Evolutionary conservation across 2,888 invertebrate species (phyloP).

Genomic region (Mesoligia furuncula): DNA sequence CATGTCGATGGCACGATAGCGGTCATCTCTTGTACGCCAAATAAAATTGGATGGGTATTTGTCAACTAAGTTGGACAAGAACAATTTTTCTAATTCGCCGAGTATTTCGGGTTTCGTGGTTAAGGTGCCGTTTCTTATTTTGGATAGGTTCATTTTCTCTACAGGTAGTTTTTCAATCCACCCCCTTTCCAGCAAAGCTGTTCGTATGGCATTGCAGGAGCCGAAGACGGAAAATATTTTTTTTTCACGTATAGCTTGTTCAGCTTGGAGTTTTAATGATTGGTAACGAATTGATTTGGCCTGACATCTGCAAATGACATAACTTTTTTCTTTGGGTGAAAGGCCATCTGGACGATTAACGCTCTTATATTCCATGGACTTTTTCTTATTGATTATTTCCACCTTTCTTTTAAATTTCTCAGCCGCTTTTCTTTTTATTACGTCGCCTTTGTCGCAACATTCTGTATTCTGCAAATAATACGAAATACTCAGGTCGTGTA

Average conservation of each 20-base stretch:
- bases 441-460: conserved; percentile 52
- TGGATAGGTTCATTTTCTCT: conserved; percentile 81
- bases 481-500: conserved; percentile 3
- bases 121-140: conserved; percentile 76
- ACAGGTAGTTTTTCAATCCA: conserved; percentile 93
- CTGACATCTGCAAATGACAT: conserved; percentile 81
- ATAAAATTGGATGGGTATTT: conserved; percentile 82
- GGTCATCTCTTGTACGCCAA: conserved; percentile 79
- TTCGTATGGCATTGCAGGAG: conserved; percentile 87
- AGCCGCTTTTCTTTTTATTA: conserved; percentile 69
- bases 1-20: conserved; percentile 74
- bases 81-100: conserved; percentile 80
- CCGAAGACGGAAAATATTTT: conserved; percentile 91
- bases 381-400: conserved; percentile 16
- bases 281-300: conserved; percentile 74
- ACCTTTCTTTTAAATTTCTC: conserved; percentile 68
- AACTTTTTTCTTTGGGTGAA: conserved; percentile 82
- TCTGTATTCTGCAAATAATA: conserved; percentile 44
- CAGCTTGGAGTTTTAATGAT: conserved; percentile 84
- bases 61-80: conserved; percentile 84
- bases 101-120: conserved; percentile 74
- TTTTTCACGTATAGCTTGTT: conserved; percentile 84
- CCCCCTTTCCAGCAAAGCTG: conserved; percentile 91
- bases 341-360: conserved; percentile 71
- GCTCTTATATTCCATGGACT: conserved; percentile 58